Conservation (phyloP, 2,113 vertebrate genomes). For the Gnathonemus echidnorhynchus region DNA sequence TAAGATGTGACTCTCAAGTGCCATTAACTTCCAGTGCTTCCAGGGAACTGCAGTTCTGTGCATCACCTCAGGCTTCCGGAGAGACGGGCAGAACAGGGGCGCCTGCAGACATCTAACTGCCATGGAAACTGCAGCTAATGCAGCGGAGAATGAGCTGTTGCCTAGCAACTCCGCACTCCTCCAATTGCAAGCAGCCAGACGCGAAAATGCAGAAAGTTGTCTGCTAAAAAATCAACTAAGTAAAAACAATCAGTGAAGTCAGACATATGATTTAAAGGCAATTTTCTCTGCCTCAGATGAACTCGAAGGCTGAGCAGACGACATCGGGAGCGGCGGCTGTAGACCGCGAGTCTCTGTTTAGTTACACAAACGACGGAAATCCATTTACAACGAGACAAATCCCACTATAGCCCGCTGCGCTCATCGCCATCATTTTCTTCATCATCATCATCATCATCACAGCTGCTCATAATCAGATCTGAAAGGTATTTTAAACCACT, state of each 20-base stretch:
- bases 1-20: not conserved
- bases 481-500: not conserved
- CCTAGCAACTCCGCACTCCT: not conserved
- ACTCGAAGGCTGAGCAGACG: not conserved
- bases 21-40: not conserved
- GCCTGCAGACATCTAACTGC: not conserved
- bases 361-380: not conserved
- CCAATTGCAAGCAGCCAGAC: not conserved
- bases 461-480: not conserved
- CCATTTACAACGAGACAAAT: not conserved
- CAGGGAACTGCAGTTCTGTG: not conserved
- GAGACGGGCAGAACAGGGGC: not conserved
- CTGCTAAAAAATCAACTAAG: not conserved
- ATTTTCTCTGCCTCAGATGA: not conserved
- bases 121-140: slow-evolving; percentile 1
- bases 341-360: not conserved
- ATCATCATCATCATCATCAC: not conserved
- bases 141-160: not conserved
- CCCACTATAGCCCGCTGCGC: not conserved
- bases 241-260: not conserved
- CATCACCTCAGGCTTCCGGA: not conserved
- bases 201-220: not conserved
- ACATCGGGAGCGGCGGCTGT: not conserved
- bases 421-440: not conserved
- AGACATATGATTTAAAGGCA: not conserved